A percentile compares a stretch with the other conserved stretches of the same genome.
phyloP scores from a whole-genome alignment of 2,113 vertebrate genomes.

The Lates calcarifer region DNA sequence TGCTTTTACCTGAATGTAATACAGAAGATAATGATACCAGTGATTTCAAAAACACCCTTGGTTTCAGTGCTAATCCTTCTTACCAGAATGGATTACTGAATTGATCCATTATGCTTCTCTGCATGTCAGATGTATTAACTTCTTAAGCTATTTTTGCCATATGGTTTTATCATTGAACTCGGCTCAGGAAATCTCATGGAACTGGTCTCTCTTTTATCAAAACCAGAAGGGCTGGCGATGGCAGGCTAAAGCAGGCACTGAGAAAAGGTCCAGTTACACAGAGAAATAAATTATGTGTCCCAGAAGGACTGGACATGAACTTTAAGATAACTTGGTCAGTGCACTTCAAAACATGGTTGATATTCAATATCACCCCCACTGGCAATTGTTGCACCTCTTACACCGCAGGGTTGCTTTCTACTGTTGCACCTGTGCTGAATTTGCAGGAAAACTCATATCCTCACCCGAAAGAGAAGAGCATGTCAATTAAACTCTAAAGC shows the following conservation, averaged over 20 bases:
- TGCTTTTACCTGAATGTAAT: slow-evolving; percentile 40
- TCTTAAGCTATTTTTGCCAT: slow-evolving; percentile 54
- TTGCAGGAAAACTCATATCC: slow-evolving; percentile 73
- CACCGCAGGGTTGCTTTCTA: slow-evolving; percentile 55
- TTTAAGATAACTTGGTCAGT: slow-evolving; percentile 68
- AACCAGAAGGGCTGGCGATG: slow-evolving; percentile 66
- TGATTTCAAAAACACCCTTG: slow-evolving; percentile 53
- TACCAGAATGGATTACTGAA: slow-evolving; percentile 48
- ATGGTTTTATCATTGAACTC: slow-evolving; percentile 67
- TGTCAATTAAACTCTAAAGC: slow-evolving; percentile 78
- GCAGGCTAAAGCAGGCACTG: slow-evolving; percentile 36
- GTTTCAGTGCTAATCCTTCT: slow-evolving; percentile 29
- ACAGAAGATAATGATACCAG: slow-evolving; percentile 35
- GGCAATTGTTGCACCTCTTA: slow-evolving; percentile 67
- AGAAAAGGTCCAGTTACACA: slow-evolving; percentile 60
- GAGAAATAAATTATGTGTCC: slow-evolving; percentile 55
- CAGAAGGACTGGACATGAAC: slow-evolving; percentile 59
- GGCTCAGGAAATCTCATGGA: slow-evolving; percentile 51
- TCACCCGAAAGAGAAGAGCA: slow-evolving; percentile 54
- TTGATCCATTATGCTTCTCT: slow-evolving; percentile 44
- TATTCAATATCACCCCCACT: slow-evolving; percentile 67
- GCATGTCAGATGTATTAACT: slow-evolving; percentile 61
- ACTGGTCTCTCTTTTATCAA: slow-evolving; percentile 67
- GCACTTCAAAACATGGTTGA: slow-evolving; percentile 54
- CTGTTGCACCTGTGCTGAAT: slow-evolving; percentile 80